These are phyloP conservation scores for Uropsilus gracilis DNA, from an alignment of 2,113 vertebrate genomes.

Conservation along the genomic window DNA sequence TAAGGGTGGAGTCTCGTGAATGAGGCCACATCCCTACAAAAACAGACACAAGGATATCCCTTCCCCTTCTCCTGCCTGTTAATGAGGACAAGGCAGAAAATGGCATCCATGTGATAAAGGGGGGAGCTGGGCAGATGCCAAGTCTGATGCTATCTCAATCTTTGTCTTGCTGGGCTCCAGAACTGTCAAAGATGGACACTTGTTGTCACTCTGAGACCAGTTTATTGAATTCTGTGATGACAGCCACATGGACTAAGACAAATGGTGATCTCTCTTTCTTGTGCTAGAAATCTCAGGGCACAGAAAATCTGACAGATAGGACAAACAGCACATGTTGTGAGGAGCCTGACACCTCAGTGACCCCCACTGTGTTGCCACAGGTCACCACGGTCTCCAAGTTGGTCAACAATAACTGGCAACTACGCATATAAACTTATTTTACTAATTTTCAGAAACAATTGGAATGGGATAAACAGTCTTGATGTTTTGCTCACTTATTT, in stretches of 20 bases:
- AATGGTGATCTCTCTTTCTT: not conserved
- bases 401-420: not conserved
- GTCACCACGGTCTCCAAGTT: not conserved
- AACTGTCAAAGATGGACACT: not conserved
- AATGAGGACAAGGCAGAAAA: too few species aligned
- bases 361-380: not conserved
- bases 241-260: not conserved
- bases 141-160: too few species aligned
- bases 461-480: not conserved
- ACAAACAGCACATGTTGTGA: not conserved
- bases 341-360: accelerated
- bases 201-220: not conserved
- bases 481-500: not conserved
- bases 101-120: too few species aligned
- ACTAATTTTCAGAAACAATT: not conserved
- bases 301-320: not conserved
- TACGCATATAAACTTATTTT: not conserved
- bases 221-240: not conserved
- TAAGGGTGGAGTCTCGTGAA: not conserved
- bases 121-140: not conserved
- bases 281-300: not conserved
- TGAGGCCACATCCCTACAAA: too few species aligned
- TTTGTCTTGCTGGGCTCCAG: not conserved
- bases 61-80: not conserved
- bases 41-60: not conserved